Conservation (phyloP, 2,113 vertebrate species). For the Mus pahari region DNA sequence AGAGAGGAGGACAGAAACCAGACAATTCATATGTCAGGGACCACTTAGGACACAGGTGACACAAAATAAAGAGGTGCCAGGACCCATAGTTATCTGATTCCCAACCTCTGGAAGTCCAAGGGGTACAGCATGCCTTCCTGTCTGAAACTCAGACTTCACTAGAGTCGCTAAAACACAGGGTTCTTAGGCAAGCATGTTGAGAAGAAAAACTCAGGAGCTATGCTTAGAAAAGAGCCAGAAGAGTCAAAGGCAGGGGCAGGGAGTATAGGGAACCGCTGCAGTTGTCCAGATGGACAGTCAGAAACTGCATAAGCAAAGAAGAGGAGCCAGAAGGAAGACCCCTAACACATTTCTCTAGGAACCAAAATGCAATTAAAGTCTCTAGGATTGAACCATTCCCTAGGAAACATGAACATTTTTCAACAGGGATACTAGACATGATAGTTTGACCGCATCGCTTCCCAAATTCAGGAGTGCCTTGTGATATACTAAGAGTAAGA, state of each 20-base stretch:
- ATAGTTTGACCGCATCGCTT: neutral
- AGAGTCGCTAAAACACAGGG: neutral
- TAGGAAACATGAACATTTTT: neutral
- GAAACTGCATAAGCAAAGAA: neutral
- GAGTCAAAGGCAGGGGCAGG: neutral
- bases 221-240: neutral
- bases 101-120: neutral
- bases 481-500: neutral
- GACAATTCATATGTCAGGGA: neutral
- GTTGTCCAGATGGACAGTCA: neutral
- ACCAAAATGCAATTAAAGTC: neutral
- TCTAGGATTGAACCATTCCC: too few relatives aligned
- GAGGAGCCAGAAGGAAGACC: neutral
- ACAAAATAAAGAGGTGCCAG: neutral
- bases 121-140: neutral
- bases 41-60: neutral
- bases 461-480: neutral
- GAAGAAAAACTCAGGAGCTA: neutral
- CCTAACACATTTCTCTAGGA: neutral
- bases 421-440: neutral
- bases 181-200: neutral
- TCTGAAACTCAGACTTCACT: neutral
- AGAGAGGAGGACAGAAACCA: neutral
- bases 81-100: neutral
- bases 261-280: neutral